A percentile compares a stretch with the other conserved stretches of the same genome.
These are phyloP conservation scores for Pachyseris speciosa DNA, from an alignment of 64 coral and sea anemone species.

Conservation along the genomic window DNA sequence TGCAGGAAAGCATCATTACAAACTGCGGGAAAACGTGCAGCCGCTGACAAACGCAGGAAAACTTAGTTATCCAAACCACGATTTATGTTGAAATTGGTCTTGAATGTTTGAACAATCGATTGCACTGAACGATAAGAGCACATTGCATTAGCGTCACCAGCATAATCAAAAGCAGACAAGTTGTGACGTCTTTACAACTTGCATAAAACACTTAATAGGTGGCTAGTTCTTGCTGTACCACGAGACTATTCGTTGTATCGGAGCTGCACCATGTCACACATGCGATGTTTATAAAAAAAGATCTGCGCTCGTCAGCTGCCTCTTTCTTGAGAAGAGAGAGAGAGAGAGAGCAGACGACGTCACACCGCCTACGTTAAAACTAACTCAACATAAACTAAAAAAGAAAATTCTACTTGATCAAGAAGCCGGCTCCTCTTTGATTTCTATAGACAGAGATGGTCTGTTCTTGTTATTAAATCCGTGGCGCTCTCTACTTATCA, in stretches of 20 bases:
- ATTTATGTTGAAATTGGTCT: too few relatives aligned
- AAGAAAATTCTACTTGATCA: not conserved
- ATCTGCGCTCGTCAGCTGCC: too few relatives aligned
- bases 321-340: not conserved
- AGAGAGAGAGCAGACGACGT: too few relatives aligned
- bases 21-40: too few relatives aligned
- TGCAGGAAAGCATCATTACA: too few relatives aligned
- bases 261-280: not conserved
- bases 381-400: not conserved
- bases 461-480: slow-evolving; percentile 83
- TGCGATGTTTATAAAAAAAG: not conserved
- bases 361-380: not conserved
- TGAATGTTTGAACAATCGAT: too few relatives aligned
- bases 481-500: slow-evolving; percentile 69
- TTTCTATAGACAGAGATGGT: slow-evolving; percentile 89
- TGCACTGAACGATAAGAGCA: too few relatives aligned
- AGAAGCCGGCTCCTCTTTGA: slow-evolving; percentile 71
- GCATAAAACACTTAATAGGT: not conserved
- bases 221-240: not conserved
- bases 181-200: too few relatives aligned
- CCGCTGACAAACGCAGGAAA: too few relatives aligned
- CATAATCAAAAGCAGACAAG: too few relatives aligned
- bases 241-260: not conserved
- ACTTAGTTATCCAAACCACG: too few relatives aligned
- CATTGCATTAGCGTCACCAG: too few relatives aligned